Conservation (phyloP, 2,888 invertebrate species). For the Eumacrocentrus americanus region DNA sequence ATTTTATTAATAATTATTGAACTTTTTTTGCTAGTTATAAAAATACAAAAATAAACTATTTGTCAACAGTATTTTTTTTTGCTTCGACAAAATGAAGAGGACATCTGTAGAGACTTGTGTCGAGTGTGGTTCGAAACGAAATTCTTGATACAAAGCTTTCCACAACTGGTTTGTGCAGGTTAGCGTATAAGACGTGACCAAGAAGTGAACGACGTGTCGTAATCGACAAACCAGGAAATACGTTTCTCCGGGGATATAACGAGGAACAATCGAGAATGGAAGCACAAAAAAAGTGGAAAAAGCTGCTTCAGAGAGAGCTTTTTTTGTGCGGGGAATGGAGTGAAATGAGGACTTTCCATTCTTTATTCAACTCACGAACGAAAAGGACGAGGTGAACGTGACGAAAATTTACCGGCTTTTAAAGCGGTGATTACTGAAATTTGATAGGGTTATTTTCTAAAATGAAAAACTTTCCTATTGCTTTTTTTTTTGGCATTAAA, state of each 20-base stretch:
- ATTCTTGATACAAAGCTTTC: neutral
- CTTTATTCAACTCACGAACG: constrained; percentile 10
- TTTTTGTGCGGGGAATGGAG: constrained; percentile 19
- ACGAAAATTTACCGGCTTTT: constrained; percentile 2
- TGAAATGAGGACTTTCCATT: constrained; percentile 14
- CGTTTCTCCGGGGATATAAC: constrained; percentile 1
- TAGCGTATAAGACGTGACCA: constrained; percentile 6
- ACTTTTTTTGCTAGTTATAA: too few relatives aligned
- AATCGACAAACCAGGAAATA: constrained; percentile 12
- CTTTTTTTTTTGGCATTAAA: neutral
- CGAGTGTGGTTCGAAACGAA: neutral
- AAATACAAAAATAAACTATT: too few relatives aligned
- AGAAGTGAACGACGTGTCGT: constrained; percentile 1
- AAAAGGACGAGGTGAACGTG: constrained; percentile 11
- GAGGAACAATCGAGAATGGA: constrained; percentile 6
- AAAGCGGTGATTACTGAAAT: neutral
- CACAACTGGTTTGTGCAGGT: neutral
- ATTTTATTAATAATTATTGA: too few relatives aligned
- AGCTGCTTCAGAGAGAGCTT: neutral
- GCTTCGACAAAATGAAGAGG: too few relatives aligned
- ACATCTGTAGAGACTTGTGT: neutral
- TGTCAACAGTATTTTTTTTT: too few relatives aligned
- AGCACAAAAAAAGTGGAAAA: neutral
- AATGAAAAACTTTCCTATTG: neutral
- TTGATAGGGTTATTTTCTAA: neutral